Conservation (phyloP, 2,113 vertebrate genomes). For the Tragelaphus imberbis region DNA sequence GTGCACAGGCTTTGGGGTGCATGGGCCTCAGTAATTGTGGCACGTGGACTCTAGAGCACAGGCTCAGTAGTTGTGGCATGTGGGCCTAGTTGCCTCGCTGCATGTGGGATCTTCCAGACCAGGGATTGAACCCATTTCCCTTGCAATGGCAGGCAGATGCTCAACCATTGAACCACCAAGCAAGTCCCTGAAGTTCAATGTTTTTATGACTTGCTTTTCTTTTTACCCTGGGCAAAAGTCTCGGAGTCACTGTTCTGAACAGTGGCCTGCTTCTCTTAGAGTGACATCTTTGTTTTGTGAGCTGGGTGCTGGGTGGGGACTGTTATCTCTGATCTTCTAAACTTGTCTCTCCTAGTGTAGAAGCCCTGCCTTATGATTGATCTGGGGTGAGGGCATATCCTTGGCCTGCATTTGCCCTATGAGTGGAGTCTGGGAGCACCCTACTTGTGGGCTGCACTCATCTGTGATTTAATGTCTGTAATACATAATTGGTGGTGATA, state of each 20-base stretch:
- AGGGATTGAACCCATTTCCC: not conserved
- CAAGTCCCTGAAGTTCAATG: not conserved
- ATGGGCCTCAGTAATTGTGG: not conserved
- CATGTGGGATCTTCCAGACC: not conserved
- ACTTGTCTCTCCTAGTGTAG: not conserved
- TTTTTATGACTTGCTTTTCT: not conserved
- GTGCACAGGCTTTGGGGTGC: not conserved
- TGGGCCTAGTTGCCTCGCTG: not conserved
- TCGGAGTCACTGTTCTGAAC: not conserved
- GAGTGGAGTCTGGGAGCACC: not conserved
- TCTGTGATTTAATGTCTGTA: not conserved
- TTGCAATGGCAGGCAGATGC: not conserved
- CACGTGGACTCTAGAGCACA: too few relatives aligned
- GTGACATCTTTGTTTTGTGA: not conserved
- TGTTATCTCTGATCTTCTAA: not conserved
- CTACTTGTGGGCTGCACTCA: not conserved
- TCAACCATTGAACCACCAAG: not conserved
- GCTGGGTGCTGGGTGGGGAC: not conserved
- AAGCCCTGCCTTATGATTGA: not conserved
- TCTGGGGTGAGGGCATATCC: not conserved
- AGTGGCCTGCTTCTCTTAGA: not conserved
- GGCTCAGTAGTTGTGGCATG: not conserved
- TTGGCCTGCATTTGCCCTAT: not conserved
- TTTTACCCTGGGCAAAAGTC: not conserved
- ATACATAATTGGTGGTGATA: not conserved